A percentile compares a stretch with the other conserved stretches of the same genome.
Evolutionary conservation across 2,113 vertebrate species (phyloP).

Genomic region (Odontophorus gujanensis): DNA sequence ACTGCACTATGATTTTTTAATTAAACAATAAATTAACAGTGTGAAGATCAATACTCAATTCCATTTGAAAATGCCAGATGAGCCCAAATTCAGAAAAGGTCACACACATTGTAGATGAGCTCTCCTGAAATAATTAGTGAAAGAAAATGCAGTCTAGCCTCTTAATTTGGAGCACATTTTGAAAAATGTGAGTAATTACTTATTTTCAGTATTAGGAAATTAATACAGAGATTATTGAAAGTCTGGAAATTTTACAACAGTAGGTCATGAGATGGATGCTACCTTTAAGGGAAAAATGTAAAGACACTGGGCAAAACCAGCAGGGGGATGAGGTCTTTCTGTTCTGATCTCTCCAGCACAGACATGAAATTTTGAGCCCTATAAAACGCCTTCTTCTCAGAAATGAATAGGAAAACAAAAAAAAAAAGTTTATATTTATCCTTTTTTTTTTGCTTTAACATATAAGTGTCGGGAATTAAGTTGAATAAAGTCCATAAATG

Average conservation of each 20-base stretch:
- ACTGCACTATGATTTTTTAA: conserved; percentile 68
- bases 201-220: conserved; percentile 53
- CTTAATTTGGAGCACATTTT: conserved; percentile 50
- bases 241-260: conserved; percentile 1
- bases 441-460: background rate
- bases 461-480: background rate
- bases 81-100: conserved; percentile 61
- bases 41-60: conserved; percentile 73
- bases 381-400: background rate
- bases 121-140: conserved; percentile 58
- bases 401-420: background rate
- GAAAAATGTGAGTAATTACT: conserved; percentile 65
- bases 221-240: conserved; percentile 57
- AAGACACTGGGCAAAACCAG: background rate
- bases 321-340: background rate
- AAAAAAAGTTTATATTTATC: background rate
- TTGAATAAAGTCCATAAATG: background rate
- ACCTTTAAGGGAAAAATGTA: background rate
- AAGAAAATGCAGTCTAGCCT: conserved; percentile 6
- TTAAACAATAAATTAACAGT: conserved; percentile 76
- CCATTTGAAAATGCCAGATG: conserved; percentile 70
- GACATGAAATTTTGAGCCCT: background rate
- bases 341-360: background rate
- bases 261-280: background rate
- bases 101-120: conserved; percentile 43